Percentiles rank a stretch among this genome's conserved stretches.
Evolutionary conservation across 2,113 vertebrate genomes (phyloP).

Genomic region (Microcebus ravelobensis): DNA sequence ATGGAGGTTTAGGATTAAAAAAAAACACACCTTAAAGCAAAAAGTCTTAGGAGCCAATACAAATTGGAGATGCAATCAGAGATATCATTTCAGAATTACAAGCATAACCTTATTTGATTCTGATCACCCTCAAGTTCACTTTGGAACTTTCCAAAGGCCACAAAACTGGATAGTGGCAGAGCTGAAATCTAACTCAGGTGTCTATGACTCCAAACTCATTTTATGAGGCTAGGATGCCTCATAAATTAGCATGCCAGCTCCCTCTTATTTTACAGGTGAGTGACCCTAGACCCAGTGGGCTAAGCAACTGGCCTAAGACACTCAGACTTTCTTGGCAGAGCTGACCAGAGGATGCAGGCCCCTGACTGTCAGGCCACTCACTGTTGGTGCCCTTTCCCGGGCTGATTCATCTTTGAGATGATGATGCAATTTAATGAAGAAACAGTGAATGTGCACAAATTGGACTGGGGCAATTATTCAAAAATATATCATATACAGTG

Average conservation of each 20-base stretch:
- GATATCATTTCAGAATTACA: background rate
- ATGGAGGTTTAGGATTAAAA: background rate
- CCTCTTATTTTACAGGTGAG: background rate
- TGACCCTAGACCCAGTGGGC: background rate
- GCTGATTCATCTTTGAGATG: background rate
- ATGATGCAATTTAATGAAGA: background rate
- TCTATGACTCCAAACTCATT: background rate
- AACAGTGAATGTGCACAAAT: background rate
- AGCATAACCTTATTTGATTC: background rate
- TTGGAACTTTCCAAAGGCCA: background rate
- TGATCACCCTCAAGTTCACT: background rate
- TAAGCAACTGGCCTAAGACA: background rate
- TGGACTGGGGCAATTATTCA: background rate
- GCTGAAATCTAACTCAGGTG: background rate
- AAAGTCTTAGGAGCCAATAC: background rate
- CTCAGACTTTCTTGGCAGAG: background rate
- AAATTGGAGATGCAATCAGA: background rate
- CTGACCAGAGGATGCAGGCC: rapidly evolving
- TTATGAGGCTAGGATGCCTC: background rate
- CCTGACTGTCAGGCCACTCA: background rate
- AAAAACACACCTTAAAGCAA: background rate
- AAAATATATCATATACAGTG: background rate
- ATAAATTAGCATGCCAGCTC: background rate
- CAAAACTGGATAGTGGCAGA: background rate
- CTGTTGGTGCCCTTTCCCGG: background rate